phyloP scores from a whole-genome alignment of 2,888 invertebrate genomes.

The Ditula angustiorana region DNA sequence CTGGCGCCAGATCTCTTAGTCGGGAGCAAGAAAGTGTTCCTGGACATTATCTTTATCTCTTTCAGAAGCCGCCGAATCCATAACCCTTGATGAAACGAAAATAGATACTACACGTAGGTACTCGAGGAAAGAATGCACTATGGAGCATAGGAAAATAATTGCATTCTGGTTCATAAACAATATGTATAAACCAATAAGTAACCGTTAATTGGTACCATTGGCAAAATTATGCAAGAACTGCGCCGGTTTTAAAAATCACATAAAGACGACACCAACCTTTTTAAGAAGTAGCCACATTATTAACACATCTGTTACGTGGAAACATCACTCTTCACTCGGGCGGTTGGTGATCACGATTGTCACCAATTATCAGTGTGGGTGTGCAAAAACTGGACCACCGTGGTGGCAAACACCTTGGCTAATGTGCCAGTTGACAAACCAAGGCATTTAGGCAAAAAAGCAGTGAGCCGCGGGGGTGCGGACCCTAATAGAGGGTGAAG shows the following conservation, averaged over 20 bases:
- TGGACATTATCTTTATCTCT: constrained; percentile 53
- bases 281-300: constrained; percentile 16
- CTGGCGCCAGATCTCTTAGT: constrained; percentile 64
- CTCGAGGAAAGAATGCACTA: constrained; percentile 68
- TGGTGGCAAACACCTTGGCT: constrained; percentile 77
- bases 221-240: too few species aligned
- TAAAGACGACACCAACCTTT: too few species aligned
- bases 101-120: constrained; percentile 53
- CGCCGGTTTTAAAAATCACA: background rate
- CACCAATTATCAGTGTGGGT: constrained; percentile 78
- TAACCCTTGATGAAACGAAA: constrained; percentile 60
- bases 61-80: constrained; percentile 62
- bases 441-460: constrained; percentile 62
- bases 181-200: too few species aligned
- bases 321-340: constrained; percentile 78
- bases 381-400: constrained; percentile 75
- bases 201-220: too few species aligned
- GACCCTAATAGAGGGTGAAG: constrained; percentile 60
- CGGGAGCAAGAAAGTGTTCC: constrained; percentile 52
- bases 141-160: too few species aligned
- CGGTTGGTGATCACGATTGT: constrained; percentile 79
- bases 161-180: background rate
- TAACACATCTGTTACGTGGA: constrained; percentile 69
- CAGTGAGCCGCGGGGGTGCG: constrained; percentile 74
- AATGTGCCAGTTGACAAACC: constrained; percentile 82